These are phyloP conservation scores for Myotis myotis DNA, from an alignment of 2,797 vertebrate genomes.

Conservation along the genomic window DNA sequence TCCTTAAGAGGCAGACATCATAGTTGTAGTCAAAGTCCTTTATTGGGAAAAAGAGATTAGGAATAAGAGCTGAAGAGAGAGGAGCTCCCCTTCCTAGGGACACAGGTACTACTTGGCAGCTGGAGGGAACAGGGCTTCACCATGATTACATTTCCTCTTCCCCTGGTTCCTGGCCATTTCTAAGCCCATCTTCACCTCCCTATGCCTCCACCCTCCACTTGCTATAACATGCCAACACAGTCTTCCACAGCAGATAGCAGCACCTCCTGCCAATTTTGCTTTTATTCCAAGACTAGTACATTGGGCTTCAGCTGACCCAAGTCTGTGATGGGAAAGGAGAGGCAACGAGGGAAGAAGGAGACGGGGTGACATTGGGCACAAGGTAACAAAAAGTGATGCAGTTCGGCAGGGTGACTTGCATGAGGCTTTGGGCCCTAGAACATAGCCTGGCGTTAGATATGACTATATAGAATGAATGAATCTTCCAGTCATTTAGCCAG, in stretches of 20 bases:
- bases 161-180: background rate
- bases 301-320: slow-evolving; percentile 88
- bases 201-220: slow-evolving; percentile 58
- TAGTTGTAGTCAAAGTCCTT: slow-evolving; percentile 87
- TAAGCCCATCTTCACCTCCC: background rate
- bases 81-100: background rate
- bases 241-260: slow-evolving; percentile 80
- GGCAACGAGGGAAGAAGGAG: background rate
- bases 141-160: background rate
- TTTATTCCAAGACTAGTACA: slow-evolving; percentile 86
- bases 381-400: background rate
- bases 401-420: slow-evolving; percentile 82
- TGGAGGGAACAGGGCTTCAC: background rate
- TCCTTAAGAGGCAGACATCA: slow-evolving; percentile 85
- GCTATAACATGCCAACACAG: slow-evolving; percentile 87
- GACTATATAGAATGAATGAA: slow-evolving; percentile 84
- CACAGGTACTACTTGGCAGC: background rate
- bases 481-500: slow-evolving; percentile 86
- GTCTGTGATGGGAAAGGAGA: slow-evolving; percentile 82
- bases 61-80: background rate
- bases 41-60: background rate
- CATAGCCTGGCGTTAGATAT: slow-evolving; percentile 78
- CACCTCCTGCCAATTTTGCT: slow-evolving; percentile 85
- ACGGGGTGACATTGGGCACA: background rate
- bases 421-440: slow-evolving; percentile 81